A percentile compares a stretch with the other conserved stretches of the same genome.
phyloP scores from a whole-genome alignment of 2,113 vertebrate species.

The Cheirogaleus medius region DNA sequence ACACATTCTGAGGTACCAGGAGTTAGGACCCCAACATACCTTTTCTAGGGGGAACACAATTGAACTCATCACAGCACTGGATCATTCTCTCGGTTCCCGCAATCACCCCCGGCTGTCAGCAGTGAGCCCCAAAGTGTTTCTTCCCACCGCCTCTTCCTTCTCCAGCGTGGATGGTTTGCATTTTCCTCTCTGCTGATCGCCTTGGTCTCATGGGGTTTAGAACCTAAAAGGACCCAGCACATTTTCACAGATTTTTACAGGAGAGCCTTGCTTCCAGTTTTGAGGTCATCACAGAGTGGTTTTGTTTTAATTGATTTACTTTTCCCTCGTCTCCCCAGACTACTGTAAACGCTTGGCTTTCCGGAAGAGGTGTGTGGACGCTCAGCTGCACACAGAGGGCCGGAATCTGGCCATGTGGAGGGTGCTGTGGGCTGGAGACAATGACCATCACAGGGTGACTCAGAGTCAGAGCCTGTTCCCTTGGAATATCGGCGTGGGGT shows the following conservation, averaged over 20 bases:
- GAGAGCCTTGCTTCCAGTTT: background rate
- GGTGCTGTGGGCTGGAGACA: background rate
- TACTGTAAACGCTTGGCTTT: background rate
- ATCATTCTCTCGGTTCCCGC: background rate
- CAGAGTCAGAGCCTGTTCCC: background rate
- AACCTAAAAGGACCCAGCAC: accelerated
- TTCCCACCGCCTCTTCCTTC: background rate
- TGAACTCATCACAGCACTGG: background rate
- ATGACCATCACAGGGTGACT: background rate
- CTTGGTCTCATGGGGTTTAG: background rate
- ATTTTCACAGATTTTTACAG: background rate
- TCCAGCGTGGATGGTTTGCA: background rate
- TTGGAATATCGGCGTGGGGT: accelerated
- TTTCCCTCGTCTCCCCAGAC: background rate
- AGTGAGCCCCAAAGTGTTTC: accelerated
- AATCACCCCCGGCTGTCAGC: too few relatives aligned
- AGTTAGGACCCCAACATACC: background rate
- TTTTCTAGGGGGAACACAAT: background rate
- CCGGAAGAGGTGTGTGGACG: background rate
- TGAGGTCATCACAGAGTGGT: background rate
- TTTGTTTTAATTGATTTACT: background rate
- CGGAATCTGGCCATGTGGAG: background rate
- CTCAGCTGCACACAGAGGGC: background rate
- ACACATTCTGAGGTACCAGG: background rate
- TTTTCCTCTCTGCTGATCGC: accelerated